Evolutionary conservation across 2,797 vertebrate genomes (phyloP), one percentile per base, ranked within the genome.

Genomic region (Coracias cyanogaster): DNA sequence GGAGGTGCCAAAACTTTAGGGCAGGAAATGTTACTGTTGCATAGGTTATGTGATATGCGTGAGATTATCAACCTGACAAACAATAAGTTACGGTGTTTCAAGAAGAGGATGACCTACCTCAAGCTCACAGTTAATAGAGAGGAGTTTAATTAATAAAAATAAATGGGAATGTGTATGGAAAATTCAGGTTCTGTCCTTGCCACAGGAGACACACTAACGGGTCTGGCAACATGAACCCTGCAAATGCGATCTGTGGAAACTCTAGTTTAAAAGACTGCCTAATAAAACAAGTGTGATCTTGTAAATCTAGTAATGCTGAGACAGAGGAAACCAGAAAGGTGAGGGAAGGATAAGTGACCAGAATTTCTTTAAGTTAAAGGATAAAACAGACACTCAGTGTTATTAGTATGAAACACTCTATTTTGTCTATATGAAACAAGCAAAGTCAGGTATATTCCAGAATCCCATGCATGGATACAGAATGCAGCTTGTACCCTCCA

Each of bases 211-310:
- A 26, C 2, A 0, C 13, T 64, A 49, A 49, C 72, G 52, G 51
- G 31, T 65, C 58, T 76, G 84, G 58, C 58, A 89, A 41, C 28
- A 41, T 12, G 14, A 77, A 22, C 54, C 19, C 39, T 69, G 58
- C 54, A 78, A 65, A 82, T 52, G 52, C 46, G 57, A 35, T 29
- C 58, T 85, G 7, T 84, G 74, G 71, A 87, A 94, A 70, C 54
- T 86, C 43, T 74, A 17, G 24, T 84, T 91, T 79, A 61, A 96
- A 91, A 89, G 54, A 5, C n/a, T 60, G 25, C 60, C 52, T 66
- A 78, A 89, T 71, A 86, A 89, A 95, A 74, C 8, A 74, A 55
- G 76, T 87, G 87, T 91, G 79, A 93, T 39, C 93, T 94, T 89
- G 62, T 96, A 91, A 96, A 89, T 61, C 82, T 61, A 6, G 71